Base-by-base conservation (phyloP, 2,888 invertebrate species). In the Drosophila paracracens region DNA sequence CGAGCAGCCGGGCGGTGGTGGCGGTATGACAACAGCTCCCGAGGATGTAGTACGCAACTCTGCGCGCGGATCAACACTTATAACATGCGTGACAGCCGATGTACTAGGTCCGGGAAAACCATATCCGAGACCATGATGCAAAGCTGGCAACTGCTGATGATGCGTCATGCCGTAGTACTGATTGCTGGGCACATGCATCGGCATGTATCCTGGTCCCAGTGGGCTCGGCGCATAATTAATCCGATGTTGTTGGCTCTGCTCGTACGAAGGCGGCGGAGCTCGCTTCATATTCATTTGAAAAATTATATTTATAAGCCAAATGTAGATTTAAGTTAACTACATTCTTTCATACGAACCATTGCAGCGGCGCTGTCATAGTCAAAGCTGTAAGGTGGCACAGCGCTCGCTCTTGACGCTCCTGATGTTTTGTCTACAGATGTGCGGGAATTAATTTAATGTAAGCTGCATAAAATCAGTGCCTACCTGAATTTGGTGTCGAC, bases 1-100 rank as follows among this genome's bases (percentile, higher is more conserved):
- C 43, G 91, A 75, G 73, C 88, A 93, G 0, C 93, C 93, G 1
- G 93, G 93, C 4, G 93, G 93, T 10, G 93, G 93, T 36, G 93
- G 93, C 8, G 93, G 93, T 51, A 93, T 86, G 13, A 81, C 82
- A 43, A 93, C 83, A 7, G 91, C 84, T 6, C 92, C 93, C 7
- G 83, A 59, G 0, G 78, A 35, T 51, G 84, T 85, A 2, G 85
- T 89, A 5, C 86, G 80, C 61, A 91, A n/a, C 35, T 86, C 76
- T 5, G 91, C 92, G 6, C 91, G 90, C n/a, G 92, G 56, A 61
- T 91, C 83, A 33, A 91, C 38, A 36, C 73, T 71, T 4, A 91
- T 40, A 1, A 91, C 83, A 35, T 77, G 82, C 2, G 76, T n/a
- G 2, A 75, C 84, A 21, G 81, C 53, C 0, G 90, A 81, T 4